phyloP scores from a whole-genome alignment of 2,888 invertebrate species.

The Ditula angustiorana region DNA sequence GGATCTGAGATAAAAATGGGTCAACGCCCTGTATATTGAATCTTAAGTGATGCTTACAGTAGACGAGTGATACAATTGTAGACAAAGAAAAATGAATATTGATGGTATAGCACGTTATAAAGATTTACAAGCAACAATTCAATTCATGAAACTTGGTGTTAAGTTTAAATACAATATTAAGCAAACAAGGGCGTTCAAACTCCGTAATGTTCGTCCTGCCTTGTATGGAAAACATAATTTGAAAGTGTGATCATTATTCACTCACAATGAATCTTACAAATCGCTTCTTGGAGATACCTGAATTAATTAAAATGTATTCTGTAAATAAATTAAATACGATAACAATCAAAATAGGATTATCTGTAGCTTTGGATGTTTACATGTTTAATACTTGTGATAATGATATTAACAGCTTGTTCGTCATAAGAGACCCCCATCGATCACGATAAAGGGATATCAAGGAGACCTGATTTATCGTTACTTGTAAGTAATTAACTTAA shows the following conservation, averaged over 20 bases:
- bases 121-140: conserved; percentile 6
- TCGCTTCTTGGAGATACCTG: conserved; percentile 6
- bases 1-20: conserved; percentile 63
- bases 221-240: conserved; percentile 27
- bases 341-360: conserved; percentile 20
- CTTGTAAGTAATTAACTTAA: neutral
- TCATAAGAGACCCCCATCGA: conserved; percentile 1
- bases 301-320: conserved; percentile 16
- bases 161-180: conserved; percentile 18
- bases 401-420: conserved; percentile 1
- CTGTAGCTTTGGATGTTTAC: conserved; percentile 3
- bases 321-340: conserved; percentile 10
- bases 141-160: conserved; percentile 15
- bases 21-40: conserved; percentile 72
- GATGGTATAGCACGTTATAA: conserved; percentile 10
- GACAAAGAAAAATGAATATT: conserved; percentile 42
- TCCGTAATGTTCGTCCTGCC: conserved; percentile 4
- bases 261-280: conserved; percentile 28
- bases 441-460: conserved; percentile 21
- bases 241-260: conserved; percentile 27
- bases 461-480: neutral
- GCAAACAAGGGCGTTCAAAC: conserved; percentile 19
- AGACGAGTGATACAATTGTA: conserved; percentile 66
- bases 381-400: conserved; percentile 7
- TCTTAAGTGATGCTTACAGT: conserved; percentile 58